Evolutionary conservation across 1,140 invertebrate genomes (phyloP).

Genomic region (Danaus plexippus): DNA sequence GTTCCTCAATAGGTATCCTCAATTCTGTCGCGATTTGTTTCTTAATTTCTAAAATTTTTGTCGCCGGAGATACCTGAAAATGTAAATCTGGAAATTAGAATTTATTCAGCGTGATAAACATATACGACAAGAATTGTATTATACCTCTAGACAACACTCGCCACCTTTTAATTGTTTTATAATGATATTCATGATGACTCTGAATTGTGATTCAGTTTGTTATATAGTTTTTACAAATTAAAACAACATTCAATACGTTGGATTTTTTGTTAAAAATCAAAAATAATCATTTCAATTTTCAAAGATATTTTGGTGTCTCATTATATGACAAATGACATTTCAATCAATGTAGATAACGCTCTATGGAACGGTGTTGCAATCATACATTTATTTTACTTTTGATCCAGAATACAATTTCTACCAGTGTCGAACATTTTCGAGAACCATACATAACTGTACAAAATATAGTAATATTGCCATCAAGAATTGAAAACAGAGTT

Average conservation of each 20-base stretch:
- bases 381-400: background rate
- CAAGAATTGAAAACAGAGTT: no score
- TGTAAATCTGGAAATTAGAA: constrained; percentile 4
- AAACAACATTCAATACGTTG: no score
- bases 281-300: background rate
- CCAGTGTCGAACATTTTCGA: no score
- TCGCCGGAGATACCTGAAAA: constrained; percentile 48
- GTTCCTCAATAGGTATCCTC: constrained; percentile 44
- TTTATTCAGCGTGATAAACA: constrained; percentile 5
- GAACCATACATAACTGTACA: no score
- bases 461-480: no score
- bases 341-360: background rate
- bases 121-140: constrained; percentile 2
- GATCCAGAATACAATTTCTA: background rate
- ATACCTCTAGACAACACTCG: constrained; percentile 54
- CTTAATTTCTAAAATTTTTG: constrained; percentile 58
- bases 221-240: no score
- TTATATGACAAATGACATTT: constrained; percentile 7
- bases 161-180: constrained; percentile 60
- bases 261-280: no score
- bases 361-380: no score
- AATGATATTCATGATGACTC: constrained; percentile 47
- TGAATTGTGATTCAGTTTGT: no score
- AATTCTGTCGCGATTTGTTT: constrained; percentile 39
- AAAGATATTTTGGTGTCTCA: background rate